Percentiles rank a stretch among this genome's conserved stretches.
phyloP scores from a whole-genome alignment of 2,797 vertebrate species.

The Gymnothorax reevesii region DNA sequence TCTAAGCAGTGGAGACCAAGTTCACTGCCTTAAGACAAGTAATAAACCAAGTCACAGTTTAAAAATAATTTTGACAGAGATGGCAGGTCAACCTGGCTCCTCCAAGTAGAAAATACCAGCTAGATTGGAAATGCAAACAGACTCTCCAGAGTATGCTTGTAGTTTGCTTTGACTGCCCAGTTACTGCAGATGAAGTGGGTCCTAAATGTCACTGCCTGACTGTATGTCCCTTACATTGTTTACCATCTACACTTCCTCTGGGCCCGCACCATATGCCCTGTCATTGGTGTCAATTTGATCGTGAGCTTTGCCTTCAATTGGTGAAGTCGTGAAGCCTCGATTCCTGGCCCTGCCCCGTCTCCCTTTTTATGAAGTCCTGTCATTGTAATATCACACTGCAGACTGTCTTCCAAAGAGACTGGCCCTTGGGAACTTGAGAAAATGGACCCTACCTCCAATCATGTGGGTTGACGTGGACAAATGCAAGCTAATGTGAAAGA shows the following conservation, averaged over 20 bases:
- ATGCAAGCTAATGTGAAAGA: conserved; percentile 1
- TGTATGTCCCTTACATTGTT: not conserved
- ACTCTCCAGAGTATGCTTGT: not conserved
- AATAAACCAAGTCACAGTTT: conserved; percentile 10
- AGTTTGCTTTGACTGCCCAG: not conserved
- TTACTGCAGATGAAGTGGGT: not conserved
- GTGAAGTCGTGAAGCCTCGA: conserved; percentile 66
- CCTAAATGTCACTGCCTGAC: conserved; percentile 25
- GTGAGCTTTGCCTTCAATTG: conserved; percentile 64
- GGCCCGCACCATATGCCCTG: conserved; percentile 35
- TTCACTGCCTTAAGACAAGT: not conserved
- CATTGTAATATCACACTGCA: not conserved
- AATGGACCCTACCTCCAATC: not conserved
- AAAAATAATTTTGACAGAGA: not conserved
- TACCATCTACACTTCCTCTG: not conserved
- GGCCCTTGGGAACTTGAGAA: not conserved
- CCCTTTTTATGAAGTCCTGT: not conserved
- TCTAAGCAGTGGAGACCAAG: not conserved
- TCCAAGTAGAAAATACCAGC: conserved; percentile 23
- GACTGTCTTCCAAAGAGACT: not conserved
- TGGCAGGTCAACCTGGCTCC: not conserved
- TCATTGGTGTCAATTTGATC: conserved; percentile 68
- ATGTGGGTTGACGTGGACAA: conserved; percentile 8
- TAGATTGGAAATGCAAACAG: conserved; percentile 18
- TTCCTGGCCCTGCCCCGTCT: conserved; percentile 51